Percentiles rank a stretch among this genome's conserved stretches.
phyloP scores from a whole-genome alignment of 2,888 invertebrate species.

The Drymonia ruficornis region DNA sequence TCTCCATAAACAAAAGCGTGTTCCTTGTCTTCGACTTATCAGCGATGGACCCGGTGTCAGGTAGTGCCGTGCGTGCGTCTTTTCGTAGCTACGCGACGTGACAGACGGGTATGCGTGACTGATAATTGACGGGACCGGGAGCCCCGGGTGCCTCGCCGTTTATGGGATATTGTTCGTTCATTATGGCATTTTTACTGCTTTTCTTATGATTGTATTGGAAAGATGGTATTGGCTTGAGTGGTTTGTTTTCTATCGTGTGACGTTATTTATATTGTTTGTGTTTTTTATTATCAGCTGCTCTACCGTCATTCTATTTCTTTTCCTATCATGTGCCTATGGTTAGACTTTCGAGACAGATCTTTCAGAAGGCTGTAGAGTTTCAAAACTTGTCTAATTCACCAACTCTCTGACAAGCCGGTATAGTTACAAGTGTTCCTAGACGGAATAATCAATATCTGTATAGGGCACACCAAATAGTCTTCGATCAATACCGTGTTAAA shows the following conservation, averaged over 20 bases:
- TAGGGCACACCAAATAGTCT: too few species aligned
- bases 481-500: not conserved
- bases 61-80: not conserved
- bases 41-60: not conserved
- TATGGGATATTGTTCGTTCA: not conserved
- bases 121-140: not conserved
- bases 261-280: not conserved
- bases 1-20: conserved; percentile 1
- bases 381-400: too few species aligned
- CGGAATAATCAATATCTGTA: too few species aligned
- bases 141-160: not conserved
- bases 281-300: too few species aligned
- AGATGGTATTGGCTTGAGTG: not conserved
- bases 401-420: too few species aligned
- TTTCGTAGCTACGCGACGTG: not conserved
- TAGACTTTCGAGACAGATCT: too few species aligned
- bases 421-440: too few species aligned
- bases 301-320: too few species aligned
- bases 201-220: not conserved
- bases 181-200: not conserved
- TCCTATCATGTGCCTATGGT: too few species aligned
- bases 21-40: not conserved
- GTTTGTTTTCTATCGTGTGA: too few species aligned
- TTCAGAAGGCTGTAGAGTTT: too few species aligned
- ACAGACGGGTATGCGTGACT: conserved; percentile 3